phyloP scores from a whole-genome alignment of 2,888 invertebrate genomes.

The Synergus laeviventris region DNA sequence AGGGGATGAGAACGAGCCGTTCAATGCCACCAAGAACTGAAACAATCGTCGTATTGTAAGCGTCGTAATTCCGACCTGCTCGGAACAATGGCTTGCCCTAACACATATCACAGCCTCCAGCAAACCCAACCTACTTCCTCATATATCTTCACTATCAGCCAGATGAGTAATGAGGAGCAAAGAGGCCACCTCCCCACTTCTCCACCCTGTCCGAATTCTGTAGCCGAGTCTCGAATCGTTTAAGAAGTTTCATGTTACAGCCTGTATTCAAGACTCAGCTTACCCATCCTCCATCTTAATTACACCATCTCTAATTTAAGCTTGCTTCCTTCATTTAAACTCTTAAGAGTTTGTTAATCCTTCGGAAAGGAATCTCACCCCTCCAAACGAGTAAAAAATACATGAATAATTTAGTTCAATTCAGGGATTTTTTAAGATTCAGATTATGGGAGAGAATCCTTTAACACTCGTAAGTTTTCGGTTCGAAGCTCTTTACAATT shows the following conservation, averaged over 20 bases:
- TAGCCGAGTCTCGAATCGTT: constrained; percentile 20
- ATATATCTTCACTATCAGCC: constrained; percentile 65
- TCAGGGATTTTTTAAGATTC: no score
- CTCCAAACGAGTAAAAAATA: no score
- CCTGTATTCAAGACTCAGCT: constrained; percentile 30
- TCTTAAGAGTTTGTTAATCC: not conserved
- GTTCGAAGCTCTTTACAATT: no score
- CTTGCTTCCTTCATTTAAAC: not conserved
- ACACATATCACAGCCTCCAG: constrained; percentile 66
- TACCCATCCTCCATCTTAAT: constrained; percentile 14
- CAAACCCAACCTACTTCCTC: constrained; percentile 54
- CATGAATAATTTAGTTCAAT: no score
- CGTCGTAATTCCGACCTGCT: constrained; percentile 67
- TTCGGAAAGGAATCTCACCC: no score
- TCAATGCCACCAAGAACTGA: constrained; percentile 65
- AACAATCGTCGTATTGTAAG: constrained; percentile 74
- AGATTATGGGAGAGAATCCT: no score
- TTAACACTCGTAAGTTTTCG: no score
- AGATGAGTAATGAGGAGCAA: constrained; percentile 69
- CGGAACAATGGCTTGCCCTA: constrained; percentile 68
- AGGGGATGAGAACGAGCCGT: constrained; percentile 49
- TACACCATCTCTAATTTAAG: constrained; percentile 25
- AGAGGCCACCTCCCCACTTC: constrained; percentile 53
- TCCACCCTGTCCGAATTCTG: constrained; percentile 25
- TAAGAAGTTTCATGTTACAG: constrained; percentile 39